Conservation (phyloP, 2,888 invertebrate genomes). For the Bimastos eiseni region DNA sequence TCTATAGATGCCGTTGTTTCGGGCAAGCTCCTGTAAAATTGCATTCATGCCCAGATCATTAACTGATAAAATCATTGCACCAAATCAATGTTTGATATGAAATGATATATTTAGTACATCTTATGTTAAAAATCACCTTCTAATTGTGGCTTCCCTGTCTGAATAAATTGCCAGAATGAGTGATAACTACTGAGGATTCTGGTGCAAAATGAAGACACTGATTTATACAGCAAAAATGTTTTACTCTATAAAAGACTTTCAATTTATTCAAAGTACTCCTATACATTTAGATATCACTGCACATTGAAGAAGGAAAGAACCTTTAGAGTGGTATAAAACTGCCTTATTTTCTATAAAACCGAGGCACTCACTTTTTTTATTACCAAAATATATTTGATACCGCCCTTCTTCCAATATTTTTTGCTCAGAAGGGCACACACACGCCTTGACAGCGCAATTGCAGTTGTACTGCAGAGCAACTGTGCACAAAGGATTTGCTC, state of each 20-base stretch:
- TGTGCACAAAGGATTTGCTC: too few relatives aligned
- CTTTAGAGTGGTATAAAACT: background rate
- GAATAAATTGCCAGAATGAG: too few relatives aligned
- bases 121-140: background rate
- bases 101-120: too few relatives aligned
- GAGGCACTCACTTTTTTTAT: too few relatives aligned
- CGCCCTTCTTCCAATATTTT: too few relatives aligned
- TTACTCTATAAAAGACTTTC: background rate
- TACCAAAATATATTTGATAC: too few relatives aligned
- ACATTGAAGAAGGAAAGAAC: background rate
- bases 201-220: background rate
- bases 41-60: background rate
- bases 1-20: conserved; percentile 75
- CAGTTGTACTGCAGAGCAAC: too few relatives aligned
- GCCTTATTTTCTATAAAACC: too few relatives aligned
- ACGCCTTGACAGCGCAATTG: too few relatives aligned
- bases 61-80: background rate
- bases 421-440: too few relatives aligned
- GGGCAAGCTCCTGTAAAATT: conserved; percentile 69
- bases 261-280: background rate
- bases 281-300: background rate
- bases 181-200: background rate
- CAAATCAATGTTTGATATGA: too few relatives aligned
- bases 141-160: too few relatives aligned
- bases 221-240: background rate